Base-by-base conservation (phyloP, 2,888 invertebrate genomes). In the Nomada fabriciana region DNA sequence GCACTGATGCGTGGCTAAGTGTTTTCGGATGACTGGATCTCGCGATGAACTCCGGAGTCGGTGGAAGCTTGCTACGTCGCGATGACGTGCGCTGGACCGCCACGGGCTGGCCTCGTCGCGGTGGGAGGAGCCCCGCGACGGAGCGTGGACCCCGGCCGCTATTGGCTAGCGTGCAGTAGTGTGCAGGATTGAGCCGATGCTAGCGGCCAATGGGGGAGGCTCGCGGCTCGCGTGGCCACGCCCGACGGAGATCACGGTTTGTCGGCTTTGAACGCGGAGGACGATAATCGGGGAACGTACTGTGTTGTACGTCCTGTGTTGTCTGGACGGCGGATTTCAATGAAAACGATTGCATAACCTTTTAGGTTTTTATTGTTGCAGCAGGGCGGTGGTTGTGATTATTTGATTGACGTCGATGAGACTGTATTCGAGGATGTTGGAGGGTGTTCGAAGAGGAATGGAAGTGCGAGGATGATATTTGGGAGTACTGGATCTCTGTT, bases 21-120 rank as follows among this genome's bases (percentile, higher is more conserved):
- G 90, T 91, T 88, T 91, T 89, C 90, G 90, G 85, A 84, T 90
- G 91, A 91, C 91, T 91, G 91, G 88, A 83, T 70, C 83, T 80
- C 71, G 76, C 65, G 63, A 83, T 72, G 53, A 55, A 61, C 60
- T 67, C 29, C 63, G 71, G 13, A 25, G 59, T 52, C 57, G 81
- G 73, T 76, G 75, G 84, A 78, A 78, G 77, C 82, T 76, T 79
- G 23, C 25, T 52, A 68, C 77, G 80, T 69, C 84, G 80, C 79
- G 84, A 76, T 84, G 86, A 86, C 86, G 86, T 78, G 82, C 61
- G 65, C 61, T 72, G 53, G 75, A 57, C 53, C 82, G 68, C 76
- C 86, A 82, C 85, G 63, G 20, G 29, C 43, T 68, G 13, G 65
- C 43, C 74, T 59, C 63, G 50, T 47, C 23, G 25, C 18, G 59